Percentiles rank a stretch among this genome's conserved stretches.
These are phyloP conservation scores for Acanthosepion esculentum DNA, from an alignment of 2,888 invertebrate species.

Conservation along the genomic window DNA sequence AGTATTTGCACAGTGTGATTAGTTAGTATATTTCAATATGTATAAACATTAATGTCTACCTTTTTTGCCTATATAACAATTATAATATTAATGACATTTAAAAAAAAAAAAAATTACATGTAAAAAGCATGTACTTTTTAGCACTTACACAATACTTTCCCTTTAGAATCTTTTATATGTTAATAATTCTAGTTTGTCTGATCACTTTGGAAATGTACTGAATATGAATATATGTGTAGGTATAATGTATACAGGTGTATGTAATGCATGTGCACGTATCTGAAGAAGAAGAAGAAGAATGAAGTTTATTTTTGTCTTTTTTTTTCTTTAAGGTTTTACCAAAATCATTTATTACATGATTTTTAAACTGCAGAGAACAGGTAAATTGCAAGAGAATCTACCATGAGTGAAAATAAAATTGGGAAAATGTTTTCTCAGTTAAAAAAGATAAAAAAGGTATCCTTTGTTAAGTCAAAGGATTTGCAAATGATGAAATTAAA, in stretches of 20 bases:
- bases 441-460: too few species aligned
- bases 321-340: not conserved
- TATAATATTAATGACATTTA: not conserved
- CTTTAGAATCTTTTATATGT: not conserved
- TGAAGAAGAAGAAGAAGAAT: slow-evolving; percentile 25
- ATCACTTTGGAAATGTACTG: not conserved
- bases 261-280: not conserved
- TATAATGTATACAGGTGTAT: not conserved
- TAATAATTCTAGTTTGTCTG: not conserved
- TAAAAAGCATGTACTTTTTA: not conserved
- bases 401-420: not conserved
- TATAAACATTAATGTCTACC: not conserved
- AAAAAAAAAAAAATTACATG: too few species aligned
- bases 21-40: not conserved
- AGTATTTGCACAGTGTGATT: not conserved
- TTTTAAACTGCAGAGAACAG: not conserved
- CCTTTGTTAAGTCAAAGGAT: too few species aligned
- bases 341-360: not conserved
- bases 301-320: not conserved
- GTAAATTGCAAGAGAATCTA: not conserved
- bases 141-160: not conserved
- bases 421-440: too few species aligned
- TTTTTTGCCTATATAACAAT: not conserved
- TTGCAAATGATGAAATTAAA: too few species aligned
- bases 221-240: not conserved